Evolutionary conservation across 1,140 invertebrate species (phyloP), one percentile per base, ranked within the genome.

Genomic region (Macrobrachium rosenbergii): DNA sequence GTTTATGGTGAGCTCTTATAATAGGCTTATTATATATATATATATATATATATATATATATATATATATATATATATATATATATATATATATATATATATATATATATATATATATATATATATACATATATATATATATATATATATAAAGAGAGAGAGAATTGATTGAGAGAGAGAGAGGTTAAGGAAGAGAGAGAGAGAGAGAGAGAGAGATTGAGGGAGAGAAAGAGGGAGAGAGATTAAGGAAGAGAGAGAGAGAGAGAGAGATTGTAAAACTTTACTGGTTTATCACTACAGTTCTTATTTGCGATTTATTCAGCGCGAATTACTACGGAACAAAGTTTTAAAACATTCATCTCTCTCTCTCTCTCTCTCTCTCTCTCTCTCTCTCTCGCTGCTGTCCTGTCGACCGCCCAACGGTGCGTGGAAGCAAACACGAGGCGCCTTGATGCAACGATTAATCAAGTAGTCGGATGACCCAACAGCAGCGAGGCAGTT

Each of bases 61-160:
- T 69, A 69, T 69, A 69, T n/a, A n/a, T 69, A 69, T 69, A 69
- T 21, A 69, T 69, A 69, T 21, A 69, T 69, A 69, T 21, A 69
- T 69, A 69, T n/a, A 69, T 28, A 69, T n/a, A 69, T 69, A n/a
- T 69, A 69, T 69, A n/a, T n/a, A 69, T 69, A 69, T 69, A 69
- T 69, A 69, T n/a, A 69, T 69, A 69, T 69, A 64, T 64, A 64
- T 64, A 64, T 64, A 64, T 64, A 64, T 64, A 64, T 52, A 52
- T 52, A 52, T 52, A 52, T 52, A 52, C 10, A 52, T 52, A 52
- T 52, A 52, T 52, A 64, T 52, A 52, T 52, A 52, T 52, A 52
- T 52, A 52, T 52, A 10, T 52, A 10, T n/a, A n/a, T n/a, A n/a
- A n/a, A n/a, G n/a, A n/a, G n/a, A n/a, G n/a, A n/a, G n/a, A n/a